Percentiles rank a stretch among this genome's conserved stretches.
Evolutionary conservation across 2,888 invertebrate species (phyloP).

Genomic region (Hedychridium roseum): DNA sequence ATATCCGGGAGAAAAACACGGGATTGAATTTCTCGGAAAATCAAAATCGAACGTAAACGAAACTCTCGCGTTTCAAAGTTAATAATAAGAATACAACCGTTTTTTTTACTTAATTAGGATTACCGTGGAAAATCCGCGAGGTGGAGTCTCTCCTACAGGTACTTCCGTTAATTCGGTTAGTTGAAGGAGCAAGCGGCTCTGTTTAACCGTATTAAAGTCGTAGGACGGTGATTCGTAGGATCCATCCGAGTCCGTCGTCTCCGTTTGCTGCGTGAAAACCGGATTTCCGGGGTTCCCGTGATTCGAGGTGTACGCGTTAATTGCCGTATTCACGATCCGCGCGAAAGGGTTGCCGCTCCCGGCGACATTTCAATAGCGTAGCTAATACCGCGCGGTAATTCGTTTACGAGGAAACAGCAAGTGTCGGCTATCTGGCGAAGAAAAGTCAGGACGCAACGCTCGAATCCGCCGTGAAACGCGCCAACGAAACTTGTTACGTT

Average conservation of each 20-base stretch:
- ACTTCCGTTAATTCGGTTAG: conserved; percentile 53
- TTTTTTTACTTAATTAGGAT: too few species aligned
- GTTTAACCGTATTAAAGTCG: conserved; percentile 55
- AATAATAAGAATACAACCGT: too few species aligned
- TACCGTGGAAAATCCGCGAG: too few species aligned
- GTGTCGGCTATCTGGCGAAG: conserved; percentile 34
- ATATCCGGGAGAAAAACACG: too few species aligned
- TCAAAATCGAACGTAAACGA: too few species aligned
- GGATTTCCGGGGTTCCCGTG: conserved; percentile 39
- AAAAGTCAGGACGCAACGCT: conserved; percentile 23
- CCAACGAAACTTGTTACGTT: neutral
- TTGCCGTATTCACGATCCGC: conserved; percentile 58
- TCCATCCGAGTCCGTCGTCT: conserved; percentile 22
- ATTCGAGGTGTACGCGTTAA: conserved; percentile 58
- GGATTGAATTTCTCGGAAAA: too few species aligned
- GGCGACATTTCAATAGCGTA: conserved; percentile 57
- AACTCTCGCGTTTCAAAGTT: too few species aligned
- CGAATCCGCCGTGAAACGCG: neutral
- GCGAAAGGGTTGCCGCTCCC: conserved; percentile 54
- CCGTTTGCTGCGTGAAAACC: conserved; percentile 24
- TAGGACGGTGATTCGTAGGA: conserved; percentile 50
- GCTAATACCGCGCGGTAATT: conserved; percentile 61
- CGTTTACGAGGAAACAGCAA: conserved; percentile 48
- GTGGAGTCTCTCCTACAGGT: conserved; percentile 30
- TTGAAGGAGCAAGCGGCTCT: conserved; percentile 30